Percentiles rank a stretch among this genome's conserved stretches.
Evolutionary conservation across 2,888 invertebrate genomes (phyloP).

Genomic region (Agriotes lineatus): DNA sequence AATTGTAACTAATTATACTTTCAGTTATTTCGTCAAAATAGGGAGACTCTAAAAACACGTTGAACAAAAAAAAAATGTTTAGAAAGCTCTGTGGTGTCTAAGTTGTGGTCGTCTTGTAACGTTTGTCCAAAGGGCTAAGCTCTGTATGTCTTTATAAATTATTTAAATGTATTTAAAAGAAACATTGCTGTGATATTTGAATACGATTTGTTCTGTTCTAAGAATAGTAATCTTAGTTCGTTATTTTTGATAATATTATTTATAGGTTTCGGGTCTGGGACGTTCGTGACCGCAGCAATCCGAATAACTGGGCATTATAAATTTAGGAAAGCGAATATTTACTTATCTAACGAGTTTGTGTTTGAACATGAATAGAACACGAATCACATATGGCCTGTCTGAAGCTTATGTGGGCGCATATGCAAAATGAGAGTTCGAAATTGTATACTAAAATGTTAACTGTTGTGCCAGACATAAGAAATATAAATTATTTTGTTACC

Average conservation of each 20-base stretch:
- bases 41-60: no score
- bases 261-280: conserved; percentile 22
- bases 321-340: conserved; percentile 31
- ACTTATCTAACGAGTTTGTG: conserved; percentile 16
- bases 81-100: no score
- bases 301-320: conserved; percentile 49
- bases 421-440: conserved; percentile 16
- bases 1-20: no score
- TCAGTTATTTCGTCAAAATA: no score
- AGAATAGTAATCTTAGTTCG: conserved; percentile 45
- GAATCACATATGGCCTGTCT: conserved; percentile 18
- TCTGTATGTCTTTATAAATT: conserved; percentile 15
- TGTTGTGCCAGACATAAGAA: conserved; percentile 42
- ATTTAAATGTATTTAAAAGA: conserved; percentile 17
- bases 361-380: conserved; percentile 14
- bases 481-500: conserved; percentile 51
- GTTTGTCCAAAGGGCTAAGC: conserved; percentile 11
- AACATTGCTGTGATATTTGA: conserved; percentile 63
- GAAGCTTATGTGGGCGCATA: conserved; percentile 21
- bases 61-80: no score
- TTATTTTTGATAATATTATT: conserved; percentile 38
- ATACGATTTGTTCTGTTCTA: conserved; percentile 58
- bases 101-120: neutral
- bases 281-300: conserved; percentile 31
- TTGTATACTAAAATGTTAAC: conserved; percentile 38